These are phyloP conservation scores for Microplitis demolitor DNA, from an alignment of 1,140 invertebrate genomes.

Conservation along the genomic window DNA sequence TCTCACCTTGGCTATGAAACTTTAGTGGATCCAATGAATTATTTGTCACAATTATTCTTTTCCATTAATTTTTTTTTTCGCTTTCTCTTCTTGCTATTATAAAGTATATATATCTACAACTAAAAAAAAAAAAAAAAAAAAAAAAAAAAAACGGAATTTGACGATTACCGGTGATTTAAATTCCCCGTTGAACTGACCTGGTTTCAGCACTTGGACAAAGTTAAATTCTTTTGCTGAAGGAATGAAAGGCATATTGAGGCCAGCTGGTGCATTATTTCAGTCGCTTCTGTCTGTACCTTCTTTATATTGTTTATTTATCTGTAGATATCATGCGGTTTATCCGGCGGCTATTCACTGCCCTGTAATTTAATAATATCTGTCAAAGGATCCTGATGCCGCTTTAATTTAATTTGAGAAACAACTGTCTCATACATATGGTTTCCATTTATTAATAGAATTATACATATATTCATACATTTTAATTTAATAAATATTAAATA, in stretches of 20 bases:
- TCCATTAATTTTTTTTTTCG: not conserved
- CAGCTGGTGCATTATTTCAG: constrained; percentile 3
- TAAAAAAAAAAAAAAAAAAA: not conserved
- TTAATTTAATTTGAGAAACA: no score
- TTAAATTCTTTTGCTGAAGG: not conserved
- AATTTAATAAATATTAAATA: no score
- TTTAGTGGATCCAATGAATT: not conserved
- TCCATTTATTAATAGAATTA: no score
- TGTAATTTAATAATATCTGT: not conserved
- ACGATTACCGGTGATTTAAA: not conserved
- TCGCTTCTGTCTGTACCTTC: not conserved
- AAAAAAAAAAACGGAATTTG: not conserved
- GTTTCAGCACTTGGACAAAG: not conserved
- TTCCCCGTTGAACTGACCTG: not conserved
- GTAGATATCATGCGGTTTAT: not conserved
- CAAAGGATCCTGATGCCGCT: no score
- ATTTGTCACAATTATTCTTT: not conserved
- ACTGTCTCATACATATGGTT: no score
- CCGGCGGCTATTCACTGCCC: no score
- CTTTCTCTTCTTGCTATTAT: no score
- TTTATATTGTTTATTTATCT: not conserved
- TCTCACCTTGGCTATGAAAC: no score
- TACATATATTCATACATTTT: no score
- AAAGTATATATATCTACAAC: no score
- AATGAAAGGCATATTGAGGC: not conserved